A percentile compares a stretch with the other conserved stretches of the same genome.
phyloP scores from a whole-genome alignment of 2,113 vertebrate genomes.

The Anhinga anhinga region DNA sequence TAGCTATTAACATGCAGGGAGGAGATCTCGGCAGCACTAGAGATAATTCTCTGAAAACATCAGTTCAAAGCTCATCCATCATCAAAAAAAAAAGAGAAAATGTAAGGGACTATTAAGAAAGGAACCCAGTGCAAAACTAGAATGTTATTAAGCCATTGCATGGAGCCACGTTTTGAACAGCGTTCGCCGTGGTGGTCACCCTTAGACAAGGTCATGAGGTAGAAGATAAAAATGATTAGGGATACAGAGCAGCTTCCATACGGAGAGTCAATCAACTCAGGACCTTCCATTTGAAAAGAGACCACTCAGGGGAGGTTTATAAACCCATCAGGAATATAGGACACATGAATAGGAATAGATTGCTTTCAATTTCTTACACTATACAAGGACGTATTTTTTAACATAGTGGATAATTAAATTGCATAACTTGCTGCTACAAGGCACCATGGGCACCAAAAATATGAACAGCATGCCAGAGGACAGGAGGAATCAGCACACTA shows the following conservation, averaged over 20 bases:
- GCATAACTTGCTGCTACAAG: neutral
- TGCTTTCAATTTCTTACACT: neutral
- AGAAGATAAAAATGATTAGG: neutral
- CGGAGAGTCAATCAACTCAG: neutral
- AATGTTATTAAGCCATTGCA: neutral
- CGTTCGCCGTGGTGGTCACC: neutral
- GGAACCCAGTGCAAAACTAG: neutral
- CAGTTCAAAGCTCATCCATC: constrained; percentile 59
- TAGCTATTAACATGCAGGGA: constrained; percentile 68
- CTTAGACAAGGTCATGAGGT: neutral
- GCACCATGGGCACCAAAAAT: neutral
- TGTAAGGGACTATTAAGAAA: constrained; percentile 6
- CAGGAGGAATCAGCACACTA: neutral
- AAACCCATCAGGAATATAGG: neutral
- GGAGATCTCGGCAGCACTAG: constrained; percentile 21
- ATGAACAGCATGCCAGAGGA: neutral
- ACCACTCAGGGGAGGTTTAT: neutral
- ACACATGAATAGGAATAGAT: neutral
- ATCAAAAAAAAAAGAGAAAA: constrained; percentile 12
- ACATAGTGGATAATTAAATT: neutral
- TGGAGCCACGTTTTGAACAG: neutral
- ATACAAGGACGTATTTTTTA: neutral
- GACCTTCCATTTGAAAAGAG: neutral
- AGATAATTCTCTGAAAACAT: constrained; percentile 54
- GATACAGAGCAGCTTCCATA: neutral